These are phyloP conservation scores for Micrastur ruficollis DNA, from an alignment of 2,797 vertebrate genomes.

Conservation along the genomic window DNA sequence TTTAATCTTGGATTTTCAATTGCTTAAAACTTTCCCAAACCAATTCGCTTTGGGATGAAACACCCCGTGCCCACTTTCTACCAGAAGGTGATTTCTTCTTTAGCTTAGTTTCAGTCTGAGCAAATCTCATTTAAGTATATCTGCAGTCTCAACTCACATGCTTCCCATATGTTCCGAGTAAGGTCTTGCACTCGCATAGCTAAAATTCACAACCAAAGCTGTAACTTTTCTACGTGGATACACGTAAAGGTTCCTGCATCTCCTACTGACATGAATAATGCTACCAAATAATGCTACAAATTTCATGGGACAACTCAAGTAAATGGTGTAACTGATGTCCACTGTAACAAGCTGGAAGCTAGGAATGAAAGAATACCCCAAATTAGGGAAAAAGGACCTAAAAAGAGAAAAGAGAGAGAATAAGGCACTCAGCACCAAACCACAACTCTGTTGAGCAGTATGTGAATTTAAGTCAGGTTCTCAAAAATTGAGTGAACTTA, in stretches of 20 bases:
- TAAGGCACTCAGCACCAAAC: not conserved
- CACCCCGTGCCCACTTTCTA: not conserved
- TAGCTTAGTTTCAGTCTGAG: not conserved
- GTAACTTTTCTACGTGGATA: not conserved
- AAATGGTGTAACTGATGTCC: not conserved
- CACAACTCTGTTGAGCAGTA: not conserved
- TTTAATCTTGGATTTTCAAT: not conserved
- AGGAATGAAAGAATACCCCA: not conserved
- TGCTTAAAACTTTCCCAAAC: slow-evolving; percentile 11
- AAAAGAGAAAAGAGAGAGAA: not conserved
- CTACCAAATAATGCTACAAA: not conserved
- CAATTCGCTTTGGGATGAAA: not conserved
- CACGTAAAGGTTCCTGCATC: not conserved
- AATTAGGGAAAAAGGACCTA: not conserved
- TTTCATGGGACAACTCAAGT: not conserved
- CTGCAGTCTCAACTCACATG: not conserved
- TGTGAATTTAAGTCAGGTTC: not conserved
- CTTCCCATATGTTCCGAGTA: not conserved
- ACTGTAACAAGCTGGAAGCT: not conserved
- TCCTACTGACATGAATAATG: not conserved
- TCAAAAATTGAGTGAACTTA: not conserved
- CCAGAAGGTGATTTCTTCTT: not conserved
- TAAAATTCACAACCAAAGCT: not conserved
- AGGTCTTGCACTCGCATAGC: not conserved
- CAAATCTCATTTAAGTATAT: not conserved